Conservation (phyloP, 2,888 invertebrate genomes). For the Drosophila quasianomalipes region DNA sequence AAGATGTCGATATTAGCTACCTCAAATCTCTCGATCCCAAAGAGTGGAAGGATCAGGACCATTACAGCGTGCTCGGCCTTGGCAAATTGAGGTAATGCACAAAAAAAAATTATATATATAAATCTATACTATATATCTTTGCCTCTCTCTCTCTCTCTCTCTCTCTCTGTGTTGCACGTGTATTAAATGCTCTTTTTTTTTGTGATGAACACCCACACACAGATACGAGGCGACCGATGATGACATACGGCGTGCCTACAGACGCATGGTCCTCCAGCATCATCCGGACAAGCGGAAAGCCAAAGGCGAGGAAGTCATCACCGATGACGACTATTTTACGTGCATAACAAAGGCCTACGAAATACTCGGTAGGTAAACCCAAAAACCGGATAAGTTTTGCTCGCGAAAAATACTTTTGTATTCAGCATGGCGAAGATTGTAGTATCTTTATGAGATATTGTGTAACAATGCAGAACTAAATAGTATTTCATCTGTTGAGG, state of each 20-base stretch:
- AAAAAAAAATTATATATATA: background rate
- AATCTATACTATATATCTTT: slow-evolving; percentile 1
- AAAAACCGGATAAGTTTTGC: background rate
- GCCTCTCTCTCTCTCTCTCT: background rate
- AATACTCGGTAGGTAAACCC: slow-evolving; percentile 88
- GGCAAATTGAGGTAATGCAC: slow-evolving; percentile 86
- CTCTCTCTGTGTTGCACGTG: slow-evolving; percentile 50
- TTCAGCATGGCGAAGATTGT: background rate
- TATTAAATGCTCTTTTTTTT: slow-evolving; percentile 24
- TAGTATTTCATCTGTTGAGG: background rate
- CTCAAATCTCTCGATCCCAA: slow-evolving; percentile 96
- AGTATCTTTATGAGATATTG: background rate
- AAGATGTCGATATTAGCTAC: slow-evolving; percentile 92
- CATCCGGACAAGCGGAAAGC: slow-evolving; percentile 99
- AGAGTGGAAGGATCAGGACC: slow-evolving; percentile 99
- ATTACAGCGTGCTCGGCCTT: slow-evolving; percentile 97
- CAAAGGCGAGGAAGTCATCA: slow-evolving; percentile 93
- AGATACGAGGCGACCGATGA: slow-evolving; percentile 95
- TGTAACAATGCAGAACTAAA: slow-evolving; percentile 1
- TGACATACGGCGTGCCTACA: slow-evolving; percentile 97
- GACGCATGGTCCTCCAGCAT: slow-evolving; percentile 95
- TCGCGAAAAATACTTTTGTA: background rate
- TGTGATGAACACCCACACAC: background rate
- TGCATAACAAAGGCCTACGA: slow-evolving; percentile 99
- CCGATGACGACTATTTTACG: slow-evolving; percentile 98